phyloP scores from a whole-genome alignment of 2,797 vertebrate species.

The Schizopygopsis pylzovi region DNA sequence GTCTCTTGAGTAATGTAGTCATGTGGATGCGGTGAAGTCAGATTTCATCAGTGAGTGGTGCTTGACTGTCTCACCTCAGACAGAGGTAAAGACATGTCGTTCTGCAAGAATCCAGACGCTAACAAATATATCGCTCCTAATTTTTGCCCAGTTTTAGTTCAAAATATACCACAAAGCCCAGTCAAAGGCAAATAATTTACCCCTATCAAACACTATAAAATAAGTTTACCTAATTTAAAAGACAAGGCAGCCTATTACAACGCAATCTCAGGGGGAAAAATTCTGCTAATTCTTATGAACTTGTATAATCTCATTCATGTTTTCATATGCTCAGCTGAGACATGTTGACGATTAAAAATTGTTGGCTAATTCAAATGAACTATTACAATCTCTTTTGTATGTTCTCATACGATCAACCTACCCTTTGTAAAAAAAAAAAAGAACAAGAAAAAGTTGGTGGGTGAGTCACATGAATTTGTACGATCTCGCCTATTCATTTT shows the following conservation, averaged over 20 bases:
- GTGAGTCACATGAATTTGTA: too few relatives aligned
- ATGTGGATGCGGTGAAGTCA: slow-evolving; percentile 22
- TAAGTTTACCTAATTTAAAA: not conserved
- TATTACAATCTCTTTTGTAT: too few relatives aligned
- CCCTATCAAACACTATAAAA: not conserved
- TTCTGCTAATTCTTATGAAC: not conserved
- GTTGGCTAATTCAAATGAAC: too few relatives aligned
- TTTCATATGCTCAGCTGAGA: too few relatives aligned
- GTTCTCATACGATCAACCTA: too few relatives aligned
- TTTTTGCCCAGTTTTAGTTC: not conserved
- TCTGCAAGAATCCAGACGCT: not conserved
- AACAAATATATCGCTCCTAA: not conserved
- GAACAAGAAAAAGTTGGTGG: too few relatives aligned
- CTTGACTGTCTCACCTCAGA: slow-evolving; percentile 53
- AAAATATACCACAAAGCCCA: not conserved
- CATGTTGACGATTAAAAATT: too few relatives aligned
- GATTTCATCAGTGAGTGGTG: slow-evolving; percentile 50
- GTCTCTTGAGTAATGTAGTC: slow-evolving; percentile 30
- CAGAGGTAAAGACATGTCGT: slow-evolving; percentile 2
- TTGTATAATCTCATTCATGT: too few relatives aligned
- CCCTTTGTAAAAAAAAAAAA: too few relatives aligned
- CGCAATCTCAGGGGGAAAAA: not conserved
- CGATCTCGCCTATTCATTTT: too few relatives aligned
- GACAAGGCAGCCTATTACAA: not conserved
- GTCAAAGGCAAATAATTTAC: not conserved